Evolutionary conservation across 2,888 invertebrate genomes (phyloP).

Genomic region (Dendrolimus houi): DNA sequence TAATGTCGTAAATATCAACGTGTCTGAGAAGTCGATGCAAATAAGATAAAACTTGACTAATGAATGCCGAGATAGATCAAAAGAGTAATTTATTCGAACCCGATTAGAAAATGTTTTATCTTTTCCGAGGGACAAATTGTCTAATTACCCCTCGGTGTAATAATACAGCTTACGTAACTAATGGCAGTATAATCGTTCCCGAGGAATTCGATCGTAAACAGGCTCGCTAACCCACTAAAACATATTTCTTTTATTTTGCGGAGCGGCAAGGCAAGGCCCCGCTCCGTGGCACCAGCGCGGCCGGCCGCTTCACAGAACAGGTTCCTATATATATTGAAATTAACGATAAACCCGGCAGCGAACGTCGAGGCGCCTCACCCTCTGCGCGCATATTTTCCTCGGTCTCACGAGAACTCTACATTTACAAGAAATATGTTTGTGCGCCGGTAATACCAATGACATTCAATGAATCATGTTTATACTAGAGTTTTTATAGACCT

Average conservation of each 20-base stretch:
- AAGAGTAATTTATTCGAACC: neutral
- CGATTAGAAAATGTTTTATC: neutral
- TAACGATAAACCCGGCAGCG: slow-evolving; percentile 50
- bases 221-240: slow-evolving; percentile 74
- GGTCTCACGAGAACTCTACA: slow-evolving; percentile 29
- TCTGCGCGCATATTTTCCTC: slow-evolving; percentile 50
- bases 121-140: slow-evolving; percentile 40
- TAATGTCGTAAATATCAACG: slow-evolving; percentile 7
- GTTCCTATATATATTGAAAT: slow-evolving; percentile 54
- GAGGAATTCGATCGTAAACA: slow-evolving; percentile 69
- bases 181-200: slow-evolving; percentile 59
- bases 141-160: slow-evolving; percentile 43
- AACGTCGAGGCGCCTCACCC: slow-evolving; percentile 41
- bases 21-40: neutral
- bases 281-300: slow-evolving; percentile 34
- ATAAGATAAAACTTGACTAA: neutral
- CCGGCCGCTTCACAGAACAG: slow-evolving; percentile 40
- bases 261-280: slow-evolving; percentile 22
- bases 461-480: neutral
- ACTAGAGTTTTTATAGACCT: neutral
- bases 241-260: slow-evolving; percentile 74
- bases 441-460: slow-evolving; percentile 5
- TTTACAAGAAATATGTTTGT: slow-evolving; percentile 23
- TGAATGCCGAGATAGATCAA: neutral
- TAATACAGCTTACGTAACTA: slow-evolving; percentile 59